Evolutionary conservation across 2,113 vertebrate genomes (phyloP), one percentile per base, ranked within the genome.

Genomic region (Mobula birostris): DNA sequence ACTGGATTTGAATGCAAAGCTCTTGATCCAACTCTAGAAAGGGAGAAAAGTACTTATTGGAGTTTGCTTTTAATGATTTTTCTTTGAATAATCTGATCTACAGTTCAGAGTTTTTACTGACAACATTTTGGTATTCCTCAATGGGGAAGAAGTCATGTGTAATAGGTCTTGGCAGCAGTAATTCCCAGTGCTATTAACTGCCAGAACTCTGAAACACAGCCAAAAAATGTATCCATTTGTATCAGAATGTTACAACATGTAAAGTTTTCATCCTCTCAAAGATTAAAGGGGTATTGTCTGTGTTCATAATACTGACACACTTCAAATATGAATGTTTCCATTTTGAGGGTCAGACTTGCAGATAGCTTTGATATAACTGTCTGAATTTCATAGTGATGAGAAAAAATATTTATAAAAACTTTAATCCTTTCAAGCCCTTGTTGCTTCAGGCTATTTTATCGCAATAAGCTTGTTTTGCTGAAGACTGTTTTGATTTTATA

Each of bases 181-280:
- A 93, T 93, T 93, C 91, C 91, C 91, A 93, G 68, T 93, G 91
- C 91, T 74, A 93, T 93, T 93, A 93, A 74, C 91, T 93, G 91
- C 91, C 91, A 76, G 91, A 74, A 56, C 70, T 93, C 91, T 93
- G 91, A 93, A 93, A 93, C 91, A 93, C 91, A 74, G 91, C 91
- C 91, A 93, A 74, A 93, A 36, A 93, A 93, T 93, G 70, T 93
- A 93, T 74, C 91, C 91, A 93, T 93, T 93, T 93, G 91, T 93
- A 93, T 93, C 66, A 56, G 32, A 93, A 93, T 93, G 91, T 74
- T 93, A 93, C 91, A 93, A 56, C 91, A 93, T 93, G 91, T 93
- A 72, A 93, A 93, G 91, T 93, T 93, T 74, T 74, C 91, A 93
- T 93, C 70, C 61, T 76, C 70, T 74, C 21, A 17, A 93, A 93